Evolutionary conservation across 2,797 vertebrate species (phyloP).

Genomic region (Nannoperca australis): DNA sequence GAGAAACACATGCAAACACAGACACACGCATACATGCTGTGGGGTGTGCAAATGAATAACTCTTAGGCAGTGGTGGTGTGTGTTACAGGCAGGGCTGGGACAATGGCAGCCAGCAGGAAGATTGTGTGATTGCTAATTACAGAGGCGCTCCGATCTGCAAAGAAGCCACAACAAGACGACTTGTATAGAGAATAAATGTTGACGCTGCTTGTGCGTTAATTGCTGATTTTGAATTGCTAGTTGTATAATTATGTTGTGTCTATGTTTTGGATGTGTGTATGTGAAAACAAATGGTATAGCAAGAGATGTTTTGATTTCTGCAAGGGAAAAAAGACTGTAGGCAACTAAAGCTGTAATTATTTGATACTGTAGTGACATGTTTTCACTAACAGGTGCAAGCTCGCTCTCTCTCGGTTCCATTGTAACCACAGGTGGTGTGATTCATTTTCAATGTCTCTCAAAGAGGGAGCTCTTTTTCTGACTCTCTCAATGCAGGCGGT

Average conservation of each 20-base stretch:
- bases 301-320: slow-evolving; percentile 27
- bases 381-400: slow-evolving; percentile 46
- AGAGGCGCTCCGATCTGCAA: slow-evolving; percentile 37
- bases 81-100: slow-evolving; percentile 21
- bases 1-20: slow-evolving; percentile 40
- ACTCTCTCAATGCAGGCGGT: neutral
- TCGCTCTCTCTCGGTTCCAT: neutral
- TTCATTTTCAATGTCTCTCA: neutral
- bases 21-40: slow-evolving; percentile 1
- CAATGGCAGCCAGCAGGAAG: slow-evolving; percentile 52
- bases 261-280: slow-evolving; percentile 30
- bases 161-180: slow-evolving; percentile 56
- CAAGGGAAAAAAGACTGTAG: neutral
- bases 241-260: slow-evolving; percentile 53
- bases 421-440: slow-evolving; percentile 42
- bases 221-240: slow-evolving; percentile 63
- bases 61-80: neutral
- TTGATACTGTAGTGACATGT: slow-evolving; percentile 44
- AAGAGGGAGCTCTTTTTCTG: neutral
- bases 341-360: slow-evolving; percentile 55
- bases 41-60: slow-evolving; percentile 11
- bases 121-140: slow-evolving; percentile 76
- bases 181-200: slow-evolving; percentile 60
- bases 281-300: slow-evolving; percentile 35
- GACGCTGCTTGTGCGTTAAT: slow-evolving; percentile 54